Conservation (phyloP, 2,888 invertebrate genomes). For the Campoletis raptor region DNA sequence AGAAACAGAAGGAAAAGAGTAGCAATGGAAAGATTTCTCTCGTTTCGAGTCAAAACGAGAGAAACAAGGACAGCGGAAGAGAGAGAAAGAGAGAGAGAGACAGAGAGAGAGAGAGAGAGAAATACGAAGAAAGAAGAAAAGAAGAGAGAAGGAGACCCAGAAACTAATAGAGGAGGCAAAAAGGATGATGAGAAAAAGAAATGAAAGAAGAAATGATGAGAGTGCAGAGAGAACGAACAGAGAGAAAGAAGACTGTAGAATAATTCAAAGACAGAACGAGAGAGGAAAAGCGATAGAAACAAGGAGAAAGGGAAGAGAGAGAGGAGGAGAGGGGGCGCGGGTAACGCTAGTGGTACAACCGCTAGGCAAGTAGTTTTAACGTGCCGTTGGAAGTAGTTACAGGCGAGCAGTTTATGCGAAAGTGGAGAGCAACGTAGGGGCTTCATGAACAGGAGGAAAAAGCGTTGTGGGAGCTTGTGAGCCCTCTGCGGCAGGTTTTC, state of each 20-base stretch:
- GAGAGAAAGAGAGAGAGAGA: not conserved
- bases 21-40: no score
- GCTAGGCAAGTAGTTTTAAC: slow-evolving; percentile 62
- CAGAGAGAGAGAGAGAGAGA: slow-evolving; percentile 2
- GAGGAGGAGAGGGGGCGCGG: not conserved
- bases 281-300: no score
- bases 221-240: no score
- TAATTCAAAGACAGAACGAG: not conserved
- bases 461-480: slow-evolving; percentile 34
- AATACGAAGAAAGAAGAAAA: not conserved
- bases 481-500: slow-evolving; percentile 42
- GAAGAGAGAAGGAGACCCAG: slow-evolving; percentile 3
- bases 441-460: slow-evolving; percentile 53
- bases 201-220: no score
- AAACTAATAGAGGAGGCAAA: no score
- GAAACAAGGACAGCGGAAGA: not conserved
- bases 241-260: no score
- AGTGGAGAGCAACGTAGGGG: slow-evolving; percentile 58
- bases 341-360: slow-evolving; percentile 43
- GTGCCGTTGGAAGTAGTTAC: slow-evolving; percentile 67
- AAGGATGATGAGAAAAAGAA: no score
- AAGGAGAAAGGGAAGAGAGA: not conserved
- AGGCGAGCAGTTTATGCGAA: slow-evolving; percentile 68
- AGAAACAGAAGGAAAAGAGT: not conserved
- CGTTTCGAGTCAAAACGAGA: slow-evolving; percentile 6